These are phyloP conservation scores for Busseola fusca DNA, from an alignment of 2,888 invertebrate genomes.

Conservation along the genomic window DNA sequence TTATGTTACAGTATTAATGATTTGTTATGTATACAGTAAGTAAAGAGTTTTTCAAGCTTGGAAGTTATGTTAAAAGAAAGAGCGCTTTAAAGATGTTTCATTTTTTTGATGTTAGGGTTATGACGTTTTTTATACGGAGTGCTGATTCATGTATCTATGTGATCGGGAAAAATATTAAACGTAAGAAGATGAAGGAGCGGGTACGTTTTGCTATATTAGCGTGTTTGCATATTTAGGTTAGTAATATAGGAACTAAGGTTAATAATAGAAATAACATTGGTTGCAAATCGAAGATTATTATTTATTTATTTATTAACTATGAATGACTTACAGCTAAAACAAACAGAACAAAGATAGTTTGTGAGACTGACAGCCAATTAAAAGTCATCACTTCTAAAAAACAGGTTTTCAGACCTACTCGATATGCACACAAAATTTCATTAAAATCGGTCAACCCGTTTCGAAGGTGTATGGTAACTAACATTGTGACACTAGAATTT, in stretches of 20 bases:
- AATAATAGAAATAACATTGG: not conserved
- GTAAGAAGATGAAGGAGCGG: not conserved
- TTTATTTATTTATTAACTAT: too few species aligned
- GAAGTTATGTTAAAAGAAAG: slow-evolving; percentile 5
- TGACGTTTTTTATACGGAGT: not conserved
- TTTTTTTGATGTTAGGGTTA: slow-evolving; percentile 3
- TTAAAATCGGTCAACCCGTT: too few species aligned
- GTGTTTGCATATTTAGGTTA: not conserved
- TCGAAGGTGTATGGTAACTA: too few species aligned
- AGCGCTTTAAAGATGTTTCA: slow-evolving; percentile 11
- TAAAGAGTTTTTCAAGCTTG: slow-evolving; percentile 16
- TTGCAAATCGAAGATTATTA: not conserved
- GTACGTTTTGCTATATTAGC: not conserved
- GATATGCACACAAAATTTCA: too few species aligned
- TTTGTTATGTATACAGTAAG: slow-evolving; percentile 6
- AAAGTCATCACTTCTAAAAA: too few species aligned
- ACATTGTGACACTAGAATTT: too few species aligned
- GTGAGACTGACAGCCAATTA: too few species aligned
- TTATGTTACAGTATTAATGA: slow-evolving; percentile 10
- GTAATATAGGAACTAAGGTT: not conserved
- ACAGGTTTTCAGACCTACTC: too few species aligned
- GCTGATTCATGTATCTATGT: not conserved
- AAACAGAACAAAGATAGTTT: too few species aligned
- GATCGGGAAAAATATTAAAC: not conserved
- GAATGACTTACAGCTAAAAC: too few species aligned